Evolutionary conservation across 2,888 invertebrate species (phyloP).

Genomic region (Oasisia sp.): DNA sequence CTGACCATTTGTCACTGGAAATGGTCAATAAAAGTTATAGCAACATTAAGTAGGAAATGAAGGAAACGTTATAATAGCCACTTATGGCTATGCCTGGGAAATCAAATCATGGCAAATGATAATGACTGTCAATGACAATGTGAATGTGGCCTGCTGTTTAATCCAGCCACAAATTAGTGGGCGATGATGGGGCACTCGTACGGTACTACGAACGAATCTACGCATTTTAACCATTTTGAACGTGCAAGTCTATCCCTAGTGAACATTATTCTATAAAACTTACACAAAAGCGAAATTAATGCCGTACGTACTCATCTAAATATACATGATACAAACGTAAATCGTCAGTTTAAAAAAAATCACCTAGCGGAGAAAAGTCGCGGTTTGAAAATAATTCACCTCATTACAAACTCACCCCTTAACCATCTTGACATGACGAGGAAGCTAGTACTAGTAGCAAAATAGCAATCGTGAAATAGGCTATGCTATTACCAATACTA

Average conservation of each 20-base stretch:
- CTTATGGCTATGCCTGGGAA: too few species aligned
- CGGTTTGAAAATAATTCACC: not conserved
- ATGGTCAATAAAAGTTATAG: too few species aligned
- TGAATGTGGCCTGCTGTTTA: too few species aligned
- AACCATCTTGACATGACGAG: not conserved
- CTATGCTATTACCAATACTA: too few species aligned
- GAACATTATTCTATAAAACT: not conserved
- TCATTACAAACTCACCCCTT: not conserved
- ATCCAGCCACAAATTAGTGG: not conserved
- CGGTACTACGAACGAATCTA: not conserved
- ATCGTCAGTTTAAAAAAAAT: not conserved
- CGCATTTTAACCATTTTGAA: not conserved
- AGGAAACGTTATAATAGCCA: too few species aligned
- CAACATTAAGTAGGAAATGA: too few species aligned
- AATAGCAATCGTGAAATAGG: too few species aligned
- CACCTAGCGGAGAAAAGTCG: not conserved
- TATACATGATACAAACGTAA: not conserved
- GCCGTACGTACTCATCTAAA: not conserved
- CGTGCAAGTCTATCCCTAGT: not conserved
- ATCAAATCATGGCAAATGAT: too few species aligned
- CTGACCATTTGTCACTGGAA: too few species aligned
- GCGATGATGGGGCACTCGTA: not conserved
- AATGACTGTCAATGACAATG: too few species aligned
- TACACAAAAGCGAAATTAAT: not conserved
- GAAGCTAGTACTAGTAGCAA: not conserved